Percentiles rank a stretch among this genome's conserved stretches.
These are phyloP conservation scores for Callyntrura sp. DNA, from an alignment of 2,888 invertebrate species.

Conservation along the genomic window DNA sequence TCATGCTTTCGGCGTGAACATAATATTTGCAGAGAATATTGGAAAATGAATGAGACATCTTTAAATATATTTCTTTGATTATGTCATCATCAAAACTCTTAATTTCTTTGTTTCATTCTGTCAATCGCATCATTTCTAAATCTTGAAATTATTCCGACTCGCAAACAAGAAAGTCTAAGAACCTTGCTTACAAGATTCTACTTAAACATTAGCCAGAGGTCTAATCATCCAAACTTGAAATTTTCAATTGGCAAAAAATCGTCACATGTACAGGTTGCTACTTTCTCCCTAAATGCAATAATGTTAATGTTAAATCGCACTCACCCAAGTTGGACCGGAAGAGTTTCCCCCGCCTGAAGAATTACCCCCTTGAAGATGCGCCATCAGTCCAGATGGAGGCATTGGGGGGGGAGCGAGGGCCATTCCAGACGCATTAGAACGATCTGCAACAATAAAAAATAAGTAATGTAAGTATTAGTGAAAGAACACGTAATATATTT, in stretches of 20 bases:
- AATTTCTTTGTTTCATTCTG: background rate
- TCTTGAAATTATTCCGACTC: constrained; percentile 52
- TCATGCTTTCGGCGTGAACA: no score
- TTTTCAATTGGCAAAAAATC: background rate
- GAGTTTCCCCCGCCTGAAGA: constrained; percentile 59
- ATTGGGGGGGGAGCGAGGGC: constrained; percentile 83
- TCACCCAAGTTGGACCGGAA: constrained; percentile 83
- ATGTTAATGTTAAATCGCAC: constrained; percentile 28
- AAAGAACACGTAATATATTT: background rate
- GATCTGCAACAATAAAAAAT: constrained; percentile 43
- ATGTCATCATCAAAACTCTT: no score
- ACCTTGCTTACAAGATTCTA: background rate
- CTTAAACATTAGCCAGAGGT: background rate
- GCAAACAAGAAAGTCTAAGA: constrained; percentile 8
- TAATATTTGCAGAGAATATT: no score
- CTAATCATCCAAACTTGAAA: background rate
- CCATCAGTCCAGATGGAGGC: constrained; percentile 82
- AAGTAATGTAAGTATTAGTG: background rate
- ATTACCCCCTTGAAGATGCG: constrained; percentile 79
- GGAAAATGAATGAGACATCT: no score
- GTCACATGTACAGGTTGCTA: background rate
- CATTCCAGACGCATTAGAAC: constrained; percentile 26
- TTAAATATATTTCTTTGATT: no score
- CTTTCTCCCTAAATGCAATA: background rate
- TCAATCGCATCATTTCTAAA: constrained; percentile 19